Evolutionary conservation across 37 sponge, comb jelly and placozoan genomes (phyloP).

Genomic region (Chondrosia reniformis): DNA sequence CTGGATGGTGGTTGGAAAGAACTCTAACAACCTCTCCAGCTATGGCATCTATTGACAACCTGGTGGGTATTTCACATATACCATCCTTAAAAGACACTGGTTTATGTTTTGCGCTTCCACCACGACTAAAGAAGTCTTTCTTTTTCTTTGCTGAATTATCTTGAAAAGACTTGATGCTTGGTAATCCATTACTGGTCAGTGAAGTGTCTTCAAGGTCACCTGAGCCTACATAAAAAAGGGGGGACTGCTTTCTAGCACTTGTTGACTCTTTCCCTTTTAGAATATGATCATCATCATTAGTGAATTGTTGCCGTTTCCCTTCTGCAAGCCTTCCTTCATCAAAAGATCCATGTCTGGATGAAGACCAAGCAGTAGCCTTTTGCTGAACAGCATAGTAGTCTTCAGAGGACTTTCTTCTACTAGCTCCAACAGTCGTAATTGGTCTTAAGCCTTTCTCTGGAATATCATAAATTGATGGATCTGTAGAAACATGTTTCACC

Average conservation of each 20-base stretch:
- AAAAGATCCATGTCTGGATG: background rate
- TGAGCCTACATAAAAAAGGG: background rate
- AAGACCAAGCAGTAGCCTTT: conserved; percentile 3
- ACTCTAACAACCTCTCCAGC: conserved; percentile 45
- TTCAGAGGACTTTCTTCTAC: too few relatives aligned
- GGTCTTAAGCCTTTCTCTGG: too few relatives aligned
- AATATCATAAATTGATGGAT: too few relatives aligned
- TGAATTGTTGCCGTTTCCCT: too few relatives aligned
- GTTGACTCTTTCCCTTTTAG: too few relatives aligned
- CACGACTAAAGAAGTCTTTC: background rate
- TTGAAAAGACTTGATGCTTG: background rate
- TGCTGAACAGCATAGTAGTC: background rate
- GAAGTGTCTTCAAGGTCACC: background rate
- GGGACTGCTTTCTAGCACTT: too few relatives aligned
- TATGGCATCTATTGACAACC: conserved; percentile 23
- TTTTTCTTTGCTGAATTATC: background rate
- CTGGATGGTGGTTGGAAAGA: conserved; percentile 10
- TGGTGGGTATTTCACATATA: conserved; percentile 11
- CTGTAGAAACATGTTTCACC: too few relatives aligned
- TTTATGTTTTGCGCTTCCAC: background rate
- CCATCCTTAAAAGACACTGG: background rate
- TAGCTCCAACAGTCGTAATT: too few relatives aligned
- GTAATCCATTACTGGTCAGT: background rate
- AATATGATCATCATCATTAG: too few relatives aligned
- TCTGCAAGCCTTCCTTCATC: background rate